A percentile compares a stretch with the other conserved stretches of the same genome.
These are phyloP conservation scores for Chelonoidis abingdonii DNA, from an alignment of 2,113 vertebrate species.

Conservation along the genomic window DNA sequence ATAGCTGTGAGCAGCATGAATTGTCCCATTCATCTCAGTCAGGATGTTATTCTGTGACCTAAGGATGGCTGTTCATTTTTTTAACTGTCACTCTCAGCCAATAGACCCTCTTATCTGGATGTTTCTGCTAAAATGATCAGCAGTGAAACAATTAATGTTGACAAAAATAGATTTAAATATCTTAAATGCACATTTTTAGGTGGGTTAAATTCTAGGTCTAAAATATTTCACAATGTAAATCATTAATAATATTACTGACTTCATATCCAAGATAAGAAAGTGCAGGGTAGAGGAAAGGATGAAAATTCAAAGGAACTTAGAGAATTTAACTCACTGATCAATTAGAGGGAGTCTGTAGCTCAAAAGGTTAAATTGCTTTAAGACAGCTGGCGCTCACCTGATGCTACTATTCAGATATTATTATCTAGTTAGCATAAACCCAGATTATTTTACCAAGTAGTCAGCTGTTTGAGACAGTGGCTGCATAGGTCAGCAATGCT, in stretches of 20 bases:
- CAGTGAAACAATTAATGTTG: no score
- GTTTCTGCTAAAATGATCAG: no score
- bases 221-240: background rate
- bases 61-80: background rate
- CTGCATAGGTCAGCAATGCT: background rate
- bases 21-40: background rate
- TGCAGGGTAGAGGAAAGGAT: slow-evolving; percentile 11
- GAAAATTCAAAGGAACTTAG: slow-evolving; percentile 23
- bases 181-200: no score
- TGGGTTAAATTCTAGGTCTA: no score
- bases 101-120: no score
- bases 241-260: background rate
- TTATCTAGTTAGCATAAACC: background rate
- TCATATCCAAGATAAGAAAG: background rate
- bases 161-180: no score
- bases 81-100: background rate
- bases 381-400: background rate
- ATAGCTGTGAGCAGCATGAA: background rate
- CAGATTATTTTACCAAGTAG: background rate
- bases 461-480: background rate
- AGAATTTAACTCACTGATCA: slow-evolving; percentile 49
- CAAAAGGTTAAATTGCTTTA: slow-evolving; percentile 2
- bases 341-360: slow-evolving; percentile 5
- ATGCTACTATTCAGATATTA: background rate
- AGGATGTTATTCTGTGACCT: background rate